phyloP scores from a whole-genome alignment of 1,140 invertebrate genomes.

The Neuroterus valhalla region DNA sequence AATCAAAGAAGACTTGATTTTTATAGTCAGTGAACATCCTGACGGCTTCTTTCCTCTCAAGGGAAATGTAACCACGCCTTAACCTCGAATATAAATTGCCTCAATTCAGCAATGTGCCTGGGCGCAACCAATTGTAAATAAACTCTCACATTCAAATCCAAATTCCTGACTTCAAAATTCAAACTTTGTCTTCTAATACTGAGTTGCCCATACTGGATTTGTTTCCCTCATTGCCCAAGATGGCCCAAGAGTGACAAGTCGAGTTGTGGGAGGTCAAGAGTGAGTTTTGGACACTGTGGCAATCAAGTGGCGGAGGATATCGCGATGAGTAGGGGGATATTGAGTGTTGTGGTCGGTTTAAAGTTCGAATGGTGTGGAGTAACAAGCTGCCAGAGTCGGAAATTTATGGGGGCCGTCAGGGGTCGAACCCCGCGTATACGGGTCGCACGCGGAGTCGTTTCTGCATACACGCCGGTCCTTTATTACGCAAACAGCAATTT shows the following conservation, averaged over 20 bases:
- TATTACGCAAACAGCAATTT: slow-evolving; percentile 54
- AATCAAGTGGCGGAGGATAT: slow-evolving; percentile 36
- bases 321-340: slow-evolving; percentile 52
- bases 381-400: slow-evolving; percentile 72
- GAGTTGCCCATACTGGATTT: too few species aligned
- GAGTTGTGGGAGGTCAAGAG: slow-evolving; percentile 37
- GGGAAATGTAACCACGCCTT: too few species aligned
- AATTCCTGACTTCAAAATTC: neutral
- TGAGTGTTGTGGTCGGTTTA: slow-evolving; percentile 67
- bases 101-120: too few species aligned
- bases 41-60: too few species aligned
- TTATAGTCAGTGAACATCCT: too few species aligned
- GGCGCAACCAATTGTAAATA: slow-evolving; percentile 1
- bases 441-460: slow-evolving; percentile 29
- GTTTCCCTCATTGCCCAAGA: neutral
- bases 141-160: slow-evolving; percentile 1
- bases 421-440: slow-evolving; percentile 60
- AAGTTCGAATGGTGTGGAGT: slow-evolving; percentile 66
- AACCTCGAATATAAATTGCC: too few species aligned
- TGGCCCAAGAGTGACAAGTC: slow-evolving; percentile 4
- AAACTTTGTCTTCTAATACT: neutral
- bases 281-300: slow-evolving; percentile 40
- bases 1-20: too few species aligned
- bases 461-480: neutral
- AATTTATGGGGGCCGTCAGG: slow-evolving; percentile 70